phyloP scores from a whole-genome alignment of 2,797 vertebrate species.

The Labeo calbasu region DNA sequence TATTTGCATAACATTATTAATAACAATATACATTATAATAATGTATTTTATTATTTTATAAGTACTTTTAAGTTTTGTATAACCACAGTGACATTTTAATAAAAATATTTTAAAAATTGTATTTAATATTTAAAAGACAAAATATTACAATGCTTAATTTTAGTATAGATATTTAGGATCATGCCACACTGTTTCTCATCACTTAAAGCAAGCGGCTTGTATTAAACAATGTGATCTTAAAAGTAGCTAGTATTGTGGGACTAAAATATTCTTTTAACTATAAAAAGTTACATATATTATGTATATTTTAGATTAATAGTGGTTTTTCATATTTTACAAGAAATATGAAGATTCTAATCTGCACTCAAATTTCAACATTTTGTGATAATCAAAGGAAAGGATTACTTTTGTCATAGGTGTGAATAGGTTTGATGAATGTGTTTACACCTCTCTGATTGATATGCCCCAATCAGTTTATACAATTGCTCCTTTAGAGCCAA shows the following conservation, averaged over 20 bases:
- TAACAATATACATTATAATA: neutral
- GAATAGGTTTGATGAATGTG: constrained; percentile 39
- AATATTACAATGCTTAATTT: neutral
- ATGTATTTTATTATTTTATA: neutral
- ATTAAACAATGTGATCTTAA: neutral
- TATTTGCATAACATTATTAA: neutral
- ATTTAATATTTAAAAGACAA: neutral
- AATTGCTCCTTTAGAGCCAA: neutral
- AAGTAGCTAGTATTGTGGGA: neutral
- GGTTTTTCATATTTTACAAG: neutral
- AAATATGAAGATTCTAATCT: neutral
- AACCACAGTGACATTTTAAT: neutral
- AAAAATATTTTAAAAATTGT: neutral
- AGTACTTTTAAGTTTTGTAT: neutral
- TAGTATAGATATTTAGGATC: neutral
- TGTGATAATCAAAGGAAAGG: constrained; percentile 3
- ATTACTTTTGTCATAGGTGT: constrained; percentile 16
- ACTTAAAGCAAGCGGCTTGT: neutral
- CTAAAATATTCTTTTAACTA: neutral
- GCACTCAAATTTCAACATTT: neutral
- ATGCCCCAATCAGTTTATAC: constrained; percentile 26
- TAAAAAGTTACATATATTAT: neutral
- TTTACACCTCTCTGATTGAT: constrained; percentile 30
- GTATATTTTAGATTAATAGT: neutral
- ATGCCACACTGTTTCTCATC: neutral